Percentiles rank a stretch among this genome's conserved stretches.
These are phyloP conservation scores for Hylaeus volcanicus DNA, from an alignment of 1,140 invertebrate species.

Conservation along the genomic window DNA sequence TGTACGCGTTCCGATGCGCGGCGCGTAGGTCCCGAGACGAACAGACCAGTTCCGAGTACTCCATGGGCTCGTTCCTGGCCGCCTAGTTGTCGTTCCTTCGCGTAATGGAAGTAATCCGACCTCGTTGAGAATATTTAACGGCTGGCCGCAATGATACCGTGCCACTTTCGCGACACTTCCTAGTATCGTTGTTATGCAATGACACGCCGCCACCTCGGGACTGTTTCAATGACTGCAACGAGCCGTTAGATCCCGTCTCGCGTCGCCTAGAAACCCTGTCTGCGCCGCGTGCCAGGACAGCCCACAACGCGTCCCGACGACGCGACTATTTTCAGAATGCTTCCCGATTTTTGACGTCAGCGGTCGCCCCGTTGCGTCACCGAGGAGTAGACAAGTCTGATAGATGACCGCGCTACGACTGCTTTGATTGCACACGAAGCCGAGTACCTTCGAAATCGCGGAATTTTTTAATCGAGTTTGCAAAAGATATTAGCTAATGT, in stretches of 20 bases:
- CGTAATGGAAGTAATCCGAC: slow-evolving; percentile 66
- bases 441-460: no score
- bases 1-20: neutral
- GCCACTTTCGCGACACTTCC: slow-evolving; percentile 63
- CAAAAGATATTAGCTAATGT: no score
- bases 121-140: slow-evolving; percentile 67
- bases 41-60: slow-evolving; percentile 13
- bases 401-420: neutral
- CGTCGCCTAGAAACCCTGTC: neutral
- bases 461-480: no score
- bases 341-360: slow-evolving; percentile 42
- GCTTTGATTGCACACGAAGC: no score
- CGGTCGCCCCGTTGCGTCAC: slow-evolving; percentile 29
- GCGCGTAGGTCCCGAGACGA: neutral
- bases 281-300: slow-evolving; percentile 27
- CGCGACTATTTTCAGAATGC: slow-evolving; percentile 37
- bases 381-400: neutral
- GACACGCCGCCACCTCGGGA: slow-evolving; percentile 58
- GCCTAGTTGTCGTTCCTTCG: slow-evolving; percentile 49
- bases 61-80: slow-evolving; percentile 18
- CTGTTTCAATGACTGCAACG: slow-evolving; percentile 55
- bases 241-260: slow-evolving; percentile 25
- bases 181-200: slow-evolving; percentile 66
- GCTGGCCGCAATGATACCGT: slow-evolving; percentile 56
- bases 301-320: slow-evolving; percentile 6